Evolutionary conservation across 2,888 invertebrate genomes (phyloP).

Genomic region (Tinea pellionella): DNA sequence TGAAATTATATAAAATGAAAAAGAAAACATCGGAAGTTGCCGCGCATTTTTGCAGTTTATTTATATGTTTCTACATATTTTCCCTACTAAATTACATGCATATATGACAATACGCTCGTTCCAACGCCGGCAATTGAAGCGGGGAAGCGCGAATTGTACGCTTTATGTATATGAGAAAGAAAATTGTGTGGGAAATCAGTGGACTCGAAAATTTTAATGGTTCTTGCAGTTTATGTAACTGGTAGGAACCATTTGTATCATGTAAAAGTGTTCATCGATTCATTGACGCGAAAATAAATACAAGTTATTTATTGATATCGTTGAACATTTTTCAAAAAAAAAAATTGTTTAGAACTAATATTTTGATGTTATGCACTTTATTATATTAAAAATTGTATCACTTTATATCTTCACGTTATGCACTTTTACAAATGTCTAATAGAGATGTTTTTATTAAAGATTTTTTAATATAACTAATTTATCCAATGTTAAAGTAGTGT

Average conservation of each 20-base stretch:
- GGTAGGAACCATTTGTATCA: background rate
- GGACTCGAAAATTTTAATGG: too few species aligned
- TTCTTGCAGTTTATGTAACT: too few species aligned
- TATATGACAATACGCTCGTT: too few species aligned
- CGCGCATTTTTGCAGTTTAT: too few species aligned
- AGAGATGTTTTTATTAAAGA: background rate
- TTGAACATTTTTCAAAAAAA: background rate
- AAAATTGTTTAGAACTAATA: background rate
- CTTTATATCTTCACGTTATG: conserved; percentile 10
- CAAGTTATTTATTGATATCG: conserved; percentile 27
- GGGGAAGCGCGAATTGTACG: too few species aligned
- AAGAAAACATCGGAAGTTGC: too few species aligned
- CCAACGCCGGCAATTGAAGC: too few species aligned
- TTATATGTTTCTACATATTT: too few species aligned
- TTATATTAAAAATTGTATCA: background rate
- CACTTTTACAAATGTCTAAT: background rate
- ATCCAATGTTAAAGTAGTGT: background rate
- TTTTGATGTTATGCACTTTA: conserved; percentile 13
- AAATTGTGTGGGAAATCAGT: background rate
- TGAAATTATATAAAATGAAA: too few species aligned
- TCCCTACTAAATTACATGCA: too few species aligned
- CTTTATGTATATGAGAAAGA: background rate
- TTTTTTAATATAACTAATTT: background rate
- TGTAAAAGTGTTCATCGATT: background rate
- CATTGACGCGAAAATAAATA: conserved; percentile 54